Evolutionary conservation across 2,797 vertebrate species (phyloP), one percentile per base, ranked within the genome.

Genomic region (Hafferia zeledoni): DNA sequence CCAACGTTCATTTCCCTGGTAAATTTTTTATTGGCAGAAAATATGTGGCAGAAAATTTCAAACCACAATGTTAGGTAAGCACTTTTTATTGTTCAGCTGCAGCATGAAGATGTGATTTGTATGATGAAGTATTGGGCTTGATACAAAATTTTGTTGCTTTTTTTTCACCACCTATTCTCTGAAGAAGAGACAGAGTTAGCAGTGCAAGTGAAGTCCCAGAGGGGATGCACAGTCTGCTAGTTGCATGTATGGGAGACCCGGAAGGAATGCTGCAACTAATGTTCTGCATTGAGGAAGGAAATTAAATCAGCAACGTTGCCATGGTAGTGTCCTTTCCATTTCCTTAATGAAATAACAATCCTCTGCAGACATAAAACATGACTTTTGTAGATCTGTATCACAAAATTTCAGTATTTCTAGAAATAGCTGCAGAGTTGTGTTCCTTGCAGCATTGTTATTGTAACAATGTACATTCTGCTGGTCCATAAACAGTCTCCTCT

Each of bases 71-170:
- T 13, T 25, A 61, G 13, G 33, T 12, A 39, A 89, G 16, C 7
- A 13, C 30, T 82, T 72, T 19, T 10, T 70, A 18, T 43, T 44
- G 9, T 61, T 82, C 25, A 65, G 27, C 35, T 19, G 18, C 24
- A 57, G 37, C 2, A 4, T 1, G 0, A n/a, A 56, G 25, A 28
- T 6, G 3, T 3, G 39, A 64, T 78, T 56, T 82, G 0, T 71
- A 30, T 28, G 41, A 13, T 44, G 15, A 71, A 52, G 3, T 81
- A n/a, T 15, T 71, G 4, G 11, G 17, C 12, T 68, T 53, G 41
- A 23, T 65, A 37, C 6, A 72, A 49, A 12, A 52, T 49, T 84
- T 82, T 44, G 15, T 10, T 39, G 24, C 20, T 76, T 72, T 49
- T 8, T 83, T 75, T 57, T 47, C 12, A 60, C 8, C 10, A 28